Evolutionary conservation across 1,140 invertebrate genomes (phyloP).

Genomic region (Sycophila sp.): DNA sequence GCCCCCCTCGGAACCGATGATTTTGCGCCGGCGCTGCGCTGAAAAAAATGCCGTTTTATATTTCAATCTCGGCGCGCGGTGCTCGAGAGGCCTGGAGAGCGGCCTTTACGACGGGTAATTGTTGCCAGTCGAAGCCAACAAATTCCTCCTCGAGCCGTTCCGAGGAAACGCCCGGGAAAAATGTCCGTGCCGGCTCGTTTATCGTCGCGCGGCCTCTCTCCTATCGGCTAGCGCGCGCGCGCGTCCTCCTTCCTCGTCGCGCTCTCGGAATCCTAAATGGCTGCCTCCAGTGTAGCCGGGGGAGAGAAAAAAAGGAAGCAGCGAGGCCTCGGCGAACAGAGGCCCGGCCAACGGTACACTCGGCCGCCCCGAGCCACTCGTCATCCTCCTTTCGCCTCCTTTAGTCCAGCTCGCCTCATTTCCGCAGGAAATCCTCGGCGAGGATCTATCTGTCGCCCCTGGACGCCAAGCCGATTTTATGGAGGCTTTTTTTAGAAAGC

Average conservation of each 20-base stretch:
- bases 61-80: slow-evolving; percentile 53
- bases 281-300: neutral
- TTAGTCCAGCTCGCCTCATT: slow-evolving; percentile 18
- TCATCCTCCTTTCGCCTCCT: slow-evolving; percentile 10
- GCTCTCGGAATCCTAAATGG: slow-evolving; percentile 13
- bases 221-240: neutral
- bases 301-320: too few relatives aligned
- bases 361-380: slow-evolving; percentile 1
- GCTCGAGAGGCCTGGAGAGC: slow-evolving; percentile 14
- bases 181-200: slow-evolving; percentile 33
- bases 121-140: slow-evolving; percentile 52
- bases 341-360: slow-evolving; percentile 1
- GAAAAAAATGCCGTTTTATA: slow-evolving; percentile 50
- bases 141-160: slow-evolving; percentile 48
- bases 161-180: slow-evolving; percentile 53
- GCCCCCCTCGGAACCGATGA: slow-evolving; percentile 34
- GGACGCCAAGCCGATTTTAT: too few relatives aligned
- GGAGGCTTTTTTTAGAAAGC: too few relatives aligned
- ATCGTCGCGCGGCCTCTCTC: neutral
- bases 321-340: neutral
- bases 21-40: neutral
- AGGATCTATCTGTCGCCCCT: too few relatives aligned
- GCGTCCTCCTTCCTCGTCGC: neutral
- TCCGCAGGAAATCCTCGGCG: slow-evolving; percentile 21
- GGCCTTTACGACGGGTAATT: slow-evolving; percentile 58